Conservation (phyloP, 1,140 invertebrate species). For the Drosophila lacertosa region DNA sequence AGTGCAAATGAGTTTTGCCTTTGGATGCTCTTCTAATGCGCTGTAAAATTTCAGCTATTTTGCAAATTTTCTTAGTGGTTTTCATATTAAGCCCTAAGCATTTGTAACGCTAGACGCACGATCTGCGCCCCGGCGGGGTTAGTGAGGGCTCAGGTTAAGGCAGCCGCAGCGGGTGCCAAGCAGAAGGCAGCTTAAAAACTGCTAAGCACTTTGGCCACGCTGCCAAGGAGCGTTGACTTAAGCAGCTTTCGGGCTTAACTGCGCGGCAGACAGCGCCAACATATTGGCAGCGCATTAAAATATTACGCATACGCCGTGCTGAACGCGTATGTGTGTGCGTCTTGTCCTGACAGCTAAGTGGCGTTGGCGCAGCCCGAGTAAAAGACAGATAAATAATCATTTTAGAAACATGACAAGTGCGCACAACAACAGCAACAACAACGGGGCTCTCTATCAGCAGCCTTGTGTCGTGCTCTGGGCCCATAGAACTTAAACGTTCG, state of each 20-base stretch:
- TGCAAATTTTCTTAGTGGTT: slow-evolving; percentile 77
- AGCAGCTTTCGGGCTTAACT: slow-evolving; percentile 71
- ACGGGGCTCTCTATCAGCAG: slow-evolving; percentile 11
- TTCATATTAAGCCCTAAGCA: slow-evolving; percentile 68
- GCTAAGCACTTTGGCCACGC: slow-evolving; percentile 65
- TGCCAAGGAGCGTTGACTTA: slow-evolving; percentile 62
- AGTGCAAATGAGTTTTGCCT: slow-evolving; percentile 69
- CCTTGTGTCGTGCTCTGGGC: slow-evolving; percentile 57
- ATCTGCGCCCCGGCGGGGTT: slow-evolving; percentile 51
- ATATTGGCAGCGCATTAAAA: slow-evolving; percentile 70
- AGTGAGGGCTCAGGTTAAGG: slow-evolving; percentile 36
- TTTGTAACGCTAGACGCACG: slow-evolving; percentile 56
- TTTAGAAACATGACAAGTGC: slow-evolving; percentile 65
- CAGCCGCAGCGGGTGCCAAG: slow-evolving; percentile 15
- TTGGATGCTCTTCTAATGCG: slow-evolving; percentile 32
- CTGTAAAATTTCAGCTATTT: slow-evolving; percentile 62
- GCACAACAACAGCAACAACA: slow-evolving; percentile 20
- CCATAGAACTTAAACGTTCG: slow-evolving; percentile 68
- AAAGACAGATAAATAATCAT: slow-evolving; percentile 71
- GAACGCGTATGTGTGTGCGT: not conserved
- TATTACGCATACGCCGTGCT: slow-evolving; percentile 61
- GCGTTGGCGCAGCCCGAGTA: not conserved
- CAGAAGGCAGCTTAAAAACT: slow-evolving; percentile 59
- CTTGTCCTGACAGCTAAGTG: not conserved
- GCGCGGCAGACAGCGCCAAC: slow-evolving; percentile 57